Evolutionary conservation across 1,140 invertebrate species (phyloP).

Genomic region (Physella acuta): DNA sequence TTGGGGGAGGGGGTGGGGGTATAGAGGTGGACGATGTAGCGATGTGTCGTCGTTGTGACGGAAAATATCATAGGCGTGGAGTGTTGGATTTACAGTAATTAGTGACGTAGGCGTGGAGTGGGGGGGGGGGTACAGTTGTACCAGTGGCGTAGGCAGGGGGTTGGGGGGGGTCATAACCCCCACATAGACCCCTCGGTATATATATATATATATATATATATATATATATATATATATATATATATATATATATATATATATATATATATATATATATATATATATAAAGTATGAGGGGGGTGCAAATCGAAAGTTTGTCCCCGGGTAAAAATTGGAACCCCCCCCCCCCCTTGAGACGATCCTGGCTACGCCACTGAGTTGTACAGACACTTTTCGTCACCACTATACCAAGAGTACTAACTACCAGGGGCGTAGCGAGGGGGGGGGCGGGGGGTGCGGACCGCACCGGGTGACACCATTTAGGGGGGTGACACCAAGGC

Average conservation of each 20-base stretch:
- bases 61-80: neutral
- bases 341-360: too few species aligned
- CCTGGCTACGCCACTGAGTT: too few species aligned
- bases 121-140: neutral
- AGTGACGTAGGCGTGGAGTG: neutral
- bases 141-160: too few species aligned
- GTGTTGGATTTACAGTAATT: neutral
- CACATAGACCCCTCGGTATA: too few species aligned
- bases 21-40: neutral
- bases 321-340: too few species aligned
- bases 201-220: neutral
- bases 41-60: neutral
- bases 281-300: too few species aligned
- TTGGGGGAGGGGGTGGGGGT: neutral
- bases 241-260: constrained; percentile 18
- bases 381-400: neutral
- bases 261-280: constrained; percentile 15
- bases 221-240: constrained; percentile 11
- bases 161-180: too few species aligned
- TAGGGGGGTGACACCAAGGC: too few species aligned
- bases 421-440: neutral
- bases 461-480: too few species aligned
- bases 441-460: too few species aligned
- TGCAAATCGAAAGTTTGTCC: too few species aligned
- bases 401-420: neutral